Conservation (phyloP, 2,888 invertebrate genomes). For the Patella caerulea region DNA sequence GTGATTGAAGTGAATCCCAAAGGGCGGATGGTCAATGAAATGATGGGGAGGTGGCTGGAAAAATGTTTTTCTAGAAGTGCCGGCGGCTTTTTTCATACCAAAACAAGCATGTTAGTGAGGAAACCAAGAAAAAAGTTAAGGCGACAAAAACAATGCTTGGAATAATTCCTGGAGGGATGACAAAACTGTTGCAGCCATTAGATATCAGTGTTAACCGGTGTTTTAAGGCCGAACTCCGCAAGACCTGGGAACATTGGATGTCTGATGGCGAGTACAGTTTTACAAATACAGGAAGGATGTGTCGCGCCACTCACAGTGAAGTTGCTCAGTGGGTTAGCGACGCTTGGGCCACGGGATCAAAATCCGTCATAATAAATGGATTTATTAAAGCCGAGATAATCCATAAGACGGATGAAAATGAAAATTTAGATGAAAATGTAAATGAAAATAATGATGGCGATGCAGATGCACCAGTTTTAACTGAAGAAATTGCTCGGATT, state of each 20-base stretch:
- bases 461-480: conserved; percentile 7
- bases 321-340: conserved; percentile 19
- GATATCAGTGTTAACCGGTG: no score
- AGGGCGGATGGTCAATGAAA: conserved; percentile 30
- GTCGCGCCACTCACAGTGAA: conserved; percentile 15
- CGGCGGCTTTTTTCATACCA: conserved; percentile 25
- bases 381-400: conserved; percentile 15
- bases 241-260: conserved; percentile 31
- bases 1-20: conserved; percentile 28
- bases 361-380: conserved; percentile 16
- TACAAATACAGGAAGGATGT: conserved; percentile 30
- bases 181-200: conserved; percentile 33
- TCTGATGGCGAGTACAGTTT: no score
- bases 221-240: conserved; percentile 23
- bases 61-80: conserved; percentile 15
- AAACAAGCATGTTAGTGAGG: conserved; percentile 23
- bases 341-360: conserved; percentile 13
- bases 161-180: conserved; percentile 31
- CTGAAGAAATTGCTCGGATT: background rate
- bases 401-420: conserved; percentile 14
- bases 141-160: conserved; percentile 20
- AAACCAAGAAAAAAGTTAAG: conserved; percentile 21
- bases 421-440: conserved; percentile 4
- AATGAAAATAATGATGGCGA: conserved; percentile 14
- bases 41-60: background rate